Percentiles rank a stretch among this genome's conserved stretches.
These are phyloP conservation scores for Glaucidium brasilianum DNA, from an alignment of 2,113 vertebrate genomes.

Conservation along the genomic window DNA sequence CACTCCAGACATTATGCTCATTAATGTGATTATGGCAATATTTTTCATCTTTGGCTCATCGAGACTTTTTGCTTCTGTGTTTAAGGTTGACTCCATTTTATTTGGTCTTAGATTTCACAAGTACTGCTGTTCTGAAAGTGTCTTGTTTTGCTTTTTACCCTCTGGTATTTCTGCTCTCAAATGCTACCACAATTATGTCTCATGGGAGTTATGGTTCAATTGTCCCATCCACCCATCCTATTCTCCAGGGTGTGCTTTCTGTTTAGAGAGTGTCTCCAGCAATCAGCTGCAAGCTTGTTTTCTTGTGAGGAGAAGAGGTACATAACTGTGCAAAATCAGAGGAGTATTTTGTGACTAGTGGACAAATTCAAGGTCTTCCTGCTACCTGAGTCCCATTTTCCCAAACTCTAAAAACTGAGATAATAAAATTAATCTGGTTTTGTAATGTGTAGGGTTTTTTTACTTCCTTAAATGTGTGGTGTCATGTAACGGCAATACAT, in stretches of 20 bases:
- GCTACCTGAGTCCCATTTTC: neutral
- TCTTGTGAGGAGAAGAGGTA: neutral
- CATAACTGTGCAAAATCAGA: neutral
- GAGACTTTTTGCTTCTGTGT: neutral
- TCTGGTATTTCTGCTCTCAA: neutral
- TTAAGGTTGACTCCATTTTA: neutral
- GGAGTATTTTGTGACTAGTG: neutral
- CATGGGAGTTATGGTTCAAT: neutral
- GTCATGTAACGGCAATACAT: neutral
- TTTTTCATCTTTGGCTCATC: neutral
- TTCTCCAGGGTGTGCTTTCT: neutral
- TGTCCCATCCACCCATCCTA: neutral
- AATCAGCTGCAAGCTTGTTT: neutral
- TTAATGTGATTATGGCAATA: neutral
- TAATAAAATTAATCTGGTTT: neutral
- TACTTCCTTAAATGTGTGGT: neutral
- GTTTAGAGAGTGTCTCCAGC: neutral
- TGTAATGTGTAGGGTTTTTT: neutral
- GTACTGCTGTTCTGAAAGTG: neutral
- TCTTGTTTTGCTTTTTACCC: neutral
- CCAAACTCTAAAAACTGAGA: neutral
- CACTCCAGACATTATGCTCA: neutral
- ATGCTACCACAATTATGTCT: neutral
- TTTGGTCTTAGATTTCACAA: neutral
- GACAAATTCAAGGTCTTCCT: neutral